A percentile compares a stretch with the other conserved stretches of the same genome.
Evolutionary conservation across 2,888 invertebrate genomes (phyloP).

Genomic region (Nesidiocoris tenuis): DNA sequence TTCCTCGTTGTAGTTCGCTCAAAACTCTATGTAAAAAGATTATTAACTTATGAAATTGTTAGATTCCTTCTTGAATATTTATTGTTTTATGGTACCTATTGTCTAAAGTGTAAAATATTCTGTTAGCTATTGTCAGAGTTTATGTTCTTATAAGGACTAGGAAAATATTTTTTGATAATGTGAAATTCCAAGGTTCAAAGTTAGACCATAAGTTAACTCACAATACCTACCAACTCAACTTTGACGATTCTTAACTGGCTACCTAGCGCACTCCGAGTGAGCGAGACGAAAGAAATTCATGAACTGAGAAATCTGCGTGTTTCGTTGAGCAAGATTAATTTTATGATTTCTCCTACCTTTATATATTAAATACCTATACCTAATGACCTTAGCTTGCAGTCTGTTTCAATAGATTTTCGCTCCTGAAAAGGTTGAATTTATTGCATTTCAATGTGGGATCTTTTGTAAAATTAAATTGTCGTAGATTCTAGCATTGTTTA

Average conservation of each 20-base stretch:
- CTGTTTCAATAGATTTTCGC: too few relatives aligned
- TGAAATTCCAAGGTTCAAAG: neutral
- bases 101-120: constrained; percentile 5
- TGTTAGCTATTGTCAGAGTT: constrained; percentile 11
- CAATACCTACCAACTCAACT: too few relatives aligned
- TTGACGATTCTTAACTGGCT: too few relatives aligned
- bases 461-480: neutral
- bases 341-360: too few relatives aligned
- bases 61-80: constrained; percentile 11
- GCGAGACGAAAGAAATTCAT: too few relatives aligned
- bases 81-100: constrained; percentile 5
- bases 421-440: too few relatives aligned
- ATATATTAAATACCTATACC: too few relatives aligned
- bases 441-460: too few relatives aligned
- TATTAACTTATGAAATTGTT: neutral
- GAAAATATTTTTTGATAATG: constrained; percentile 19
- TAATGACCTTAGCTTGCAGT: too few relatives aligned
- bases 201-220: neutral
- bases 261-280: too few relatives aligned
- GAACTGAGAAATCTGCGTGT: too few relatives aligned
- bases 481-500: neutral
- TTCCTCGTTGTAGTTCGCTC: constrained; percentile 35
- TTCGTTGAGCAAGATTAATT: too few relatives aligned
- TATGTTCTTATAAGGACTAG: constrained; percentile 14
- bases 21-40: constrained; percentile 6